phyloP scores from a whole-genome alignment of 2,113 vertebrate genomes.

The Cettia cetti region DNA sequence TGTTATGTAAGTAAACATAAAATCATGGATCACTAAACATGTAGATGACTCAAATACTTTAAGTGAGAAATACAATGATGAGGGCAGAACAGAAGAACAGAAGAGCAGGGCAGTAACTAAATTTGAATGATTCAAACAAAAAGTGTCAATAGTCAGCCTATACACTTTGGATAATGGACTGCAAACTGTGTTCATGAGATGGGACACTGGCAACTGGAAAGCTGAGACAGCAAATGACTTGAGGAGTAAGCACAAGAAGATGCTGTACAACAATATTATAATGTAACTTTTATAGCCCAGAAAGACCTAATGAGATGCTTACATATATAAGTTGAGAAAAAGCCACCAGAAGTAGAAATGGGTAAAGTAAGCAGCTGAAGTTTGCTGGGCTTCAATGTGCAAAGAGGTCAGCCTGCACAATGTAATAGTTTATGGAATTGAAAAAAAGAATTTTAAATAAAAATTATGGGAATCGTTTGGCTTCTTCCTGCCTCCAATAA shows the following conservation, averaged over 20 bases:
- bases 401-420: background rate
- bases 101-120: background rate
- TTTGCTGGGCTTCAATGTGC: background rate
- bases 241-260: background rate
- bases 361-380: background rate
- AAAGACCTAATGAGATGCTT: background rate
- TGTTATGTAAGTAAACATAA: background rate
- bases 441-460: background rate
- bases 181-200: background rate
- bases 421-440: background rate
- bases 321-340: rapidly evolving
- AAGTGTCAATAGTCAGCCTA: background rate
- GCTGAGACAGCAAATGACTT: background rate
- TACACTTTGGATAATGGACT: background rate
- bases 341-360: background rate
- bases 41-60: background rate
- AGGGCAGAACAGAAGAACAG: background rate
- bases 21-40: background rate
- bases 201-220: background rate
- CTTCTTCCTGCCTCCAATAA: background rate
- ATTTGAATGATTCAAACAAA: background rate
- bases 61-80: background rate
- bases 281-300: background rate
- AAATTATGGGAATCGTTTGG: background rate
- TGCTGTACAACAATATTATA: background rate